A percentile compares a stretch with the other conserved stretches of the same genome.
These are phyloP conservation scores for Myripristis murdjan DNA, from an alignment of 2,797 vertebrate species.

Conservation along the genomic window DNA sequence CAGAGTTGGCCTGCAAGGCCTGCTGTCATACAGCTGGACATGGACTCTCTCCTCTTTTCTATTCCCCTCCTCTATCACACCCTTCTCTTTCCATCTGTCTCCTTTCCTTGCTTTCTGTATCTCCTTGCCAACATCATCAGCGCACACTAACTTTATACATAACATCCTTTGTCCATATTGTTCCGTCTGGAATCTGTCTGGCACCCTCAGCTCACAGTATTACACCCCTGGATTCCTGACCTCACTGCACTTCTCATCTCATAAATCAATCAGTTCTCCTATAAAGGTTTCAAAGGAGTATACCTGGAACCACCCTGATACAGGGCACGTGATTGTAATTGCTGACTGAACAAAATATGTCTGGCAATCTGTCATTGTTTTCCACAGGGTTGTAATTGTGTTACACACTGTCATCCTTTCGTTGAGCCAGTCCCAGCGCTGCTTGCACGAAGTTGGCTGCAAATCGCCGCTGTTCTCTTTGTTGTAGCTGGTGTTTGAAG, in stretches of 20 bases:
- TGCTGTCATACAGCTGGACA: conserved; percentile 64
- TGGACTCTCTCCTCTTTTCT: conserved; percentile 35
- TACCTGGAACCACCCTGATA: conserved; percentile 38
- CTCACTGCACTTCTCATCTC: conserved; percentile 44
- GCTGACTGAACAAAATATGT: conserved; percentile 51
- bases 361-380: conserved; percentile 29
- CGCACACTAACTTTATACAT: conserved; percentile 29
- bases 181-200: conserved; percentile 43
- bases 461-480: conserved; percentile 8
- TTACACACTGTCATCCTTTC: neutral
- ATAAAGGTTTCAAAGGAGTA: conserved; percentile 64
- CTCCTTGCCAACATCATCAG: conserved; percentile 38
- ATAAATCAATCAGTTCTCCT: conserved; percentile 71
- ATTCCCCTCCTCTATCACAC: conserved; percentile 57
- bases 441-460: neutral
- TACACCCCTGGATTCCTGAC: conserved; percentile 67
- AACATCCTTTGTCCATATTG: conserved; percentile 27
- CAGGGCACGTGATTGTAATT: conserved; percentile 25
- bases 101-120: conserved; percentile 31
- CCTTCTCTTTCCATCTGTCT: conserved; percentile 52
- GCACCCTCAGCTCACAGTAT: conserved; percentile 15
- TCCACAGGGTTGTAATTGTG: conserved; percentile 1
- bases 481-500: neutral
- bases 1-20: too few species aligned
- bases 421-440: neutral